These are phyloP conservation scores for Hippocampus abdominalis DNA, from an alignment of 2,113 vertebrate genomes.

Conservation along the genomic window DNA sequence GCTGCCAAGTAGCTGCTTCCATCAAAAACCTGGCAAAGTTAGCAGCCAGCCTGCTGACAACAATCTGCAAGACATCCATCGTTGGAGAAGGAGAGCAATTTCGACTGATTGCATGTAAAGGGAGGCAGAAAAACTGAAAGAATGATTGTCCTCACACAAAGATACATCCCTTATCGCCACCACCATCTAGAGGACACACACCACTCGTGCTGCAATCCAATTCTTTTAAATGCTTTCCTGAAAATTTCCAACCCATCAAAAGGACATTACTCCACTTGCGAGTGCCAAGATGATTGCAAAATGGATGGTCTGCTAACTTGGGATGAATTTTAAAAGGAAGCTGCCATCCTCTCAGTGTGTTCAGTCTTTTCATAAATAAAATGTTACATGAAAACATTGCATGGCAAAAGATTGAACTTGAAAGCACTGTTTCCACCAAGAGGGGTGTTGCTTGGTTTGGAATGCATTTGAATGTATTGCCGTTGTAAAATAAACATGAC, in stretches of 20 bases:
- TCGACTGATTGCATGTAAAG: slow-evolving; percentile 65
- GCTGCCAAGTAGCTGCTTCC: slow-evolving; percentile 51
- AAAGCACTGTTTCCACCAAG: background rate
- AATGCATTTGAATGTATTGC: background rate
- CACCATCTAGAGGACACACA: slow-evolving; percentile 76
- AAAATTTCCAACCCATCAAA: slow-evolving; percentile 67
- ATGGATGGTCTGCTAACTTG: slow-evolving; percentile 48
- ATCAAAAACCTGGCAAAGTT: slow-evolving; percentile 61
- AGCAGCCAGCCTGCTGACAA: slow-evolving; percentile 56
- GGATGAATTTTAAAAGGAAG: slow-evolving; percentile 36
- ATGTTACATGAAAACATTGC: slow-evolving; percentile 5
- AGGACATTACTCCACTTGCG: slow-evolving; percentile 65
- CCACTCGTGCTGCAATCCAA: slow-evolving; percentile 62
- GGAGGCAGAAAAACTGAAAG: slow-evolving; percentile 65
- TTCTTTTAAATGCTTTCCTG: slow-evolving; percentile 64
- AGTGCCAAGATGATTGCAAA: slow-evolving; percentile 67
- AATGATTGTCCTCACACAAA: slow-evolving; percentile 60
- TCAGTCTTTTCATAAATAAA: slow-evolving; percentile 19
- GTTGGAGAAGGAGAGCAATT: slow-evolving; percentile 58
- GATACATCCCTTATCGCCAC: slow-evolving; percentile 59
- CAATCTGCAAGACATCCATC: slow-evolving; percentile 69
- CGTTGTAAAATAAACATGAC: background rate
- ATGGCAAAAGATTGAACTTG: slow-evolving; percentile 12
- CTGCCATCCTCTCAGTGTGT: background rate
- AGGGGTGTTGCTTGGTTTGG: background rate